Evolutionary conservation across 2,797 vertebrate species (phyloP).

Genomic region (Lepidocolaptes lacrymiger): DNA sequence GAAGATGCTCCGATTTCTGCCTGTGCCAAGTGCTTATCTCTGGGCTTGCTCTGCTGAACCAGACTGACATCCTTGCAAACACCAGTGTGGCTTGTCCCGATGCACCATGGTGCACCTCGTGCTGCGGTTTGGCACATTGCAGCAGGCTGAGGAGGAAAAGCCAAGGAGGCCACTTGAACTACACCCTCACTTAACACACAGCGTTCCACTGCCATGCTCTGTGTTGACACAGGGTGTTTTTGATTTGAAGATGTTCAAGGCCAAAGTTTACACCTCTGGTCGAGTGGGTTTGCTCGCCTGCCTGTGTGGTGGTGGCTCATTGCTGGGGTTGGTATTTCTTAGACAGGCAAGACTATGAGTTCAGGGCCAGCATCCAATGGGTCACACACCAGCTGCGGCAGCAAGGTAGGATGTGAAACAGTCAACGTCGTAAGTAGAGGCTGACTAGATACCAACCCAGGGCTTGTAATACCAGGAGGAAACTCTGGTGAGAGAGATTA

Average conservation of each 20-base stretch:
- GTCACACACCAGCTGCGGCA: rapidly evolving
- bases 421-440: not conserved
- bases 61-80: not conserved
- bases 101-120: rapidly evolving
- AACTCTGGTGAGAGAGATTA: not conserved
- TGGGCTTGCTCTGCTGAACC: rapidly evolving
- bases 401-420: not conserved
- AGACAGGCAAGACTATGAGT: not conserved
- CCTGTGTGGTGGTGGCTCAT: not conserved
- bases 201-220: rapidly evolving
- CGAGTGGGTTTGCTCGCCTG: not conserved
- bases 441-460: not conserved
- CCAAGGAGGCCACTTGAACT: not conserved
- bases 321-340: not conserved
- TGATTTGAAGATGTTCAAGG: not conserved
- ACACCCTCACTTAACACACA: not conserved
- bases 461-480: not conserved
- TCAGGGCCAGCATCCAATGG: rapidly evolving
- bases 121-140: not conserved
- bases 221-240: not conserved
- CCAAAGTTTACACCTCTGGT: not conserved
- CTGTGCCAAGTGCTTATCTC: not conserved
- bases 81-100: rapidly evolving
- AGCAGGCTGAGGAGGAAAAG: not conserved
- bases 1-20: not conserved